Evolutionary conservation across 2,888 invertebrate species (phyloP).

Genomic region (Sicus ferrugineus): DNA sequence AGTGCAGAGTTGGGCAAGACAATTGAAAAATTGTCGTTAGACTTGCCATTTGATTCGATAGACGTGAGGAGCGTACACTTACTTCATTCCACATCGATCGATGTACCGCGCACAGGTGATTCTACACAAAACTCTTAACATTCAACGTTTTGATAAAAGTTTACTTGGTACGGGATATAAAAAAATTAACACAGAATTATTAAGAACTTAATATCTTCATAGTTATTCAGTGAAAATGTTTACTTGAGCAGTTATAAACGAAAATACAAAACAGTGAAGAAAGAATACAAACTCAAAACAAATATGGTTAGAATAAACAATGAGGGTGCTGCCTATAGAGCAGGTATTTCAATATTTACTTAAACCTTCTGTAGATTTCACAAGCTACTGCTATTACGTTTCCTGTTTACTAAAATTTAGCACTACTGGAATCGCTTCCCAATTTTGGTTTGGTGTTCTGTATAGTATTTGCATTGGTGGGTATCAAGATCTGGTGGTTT

Average conservation of each 20-base stretch:
- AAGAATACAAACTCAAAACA: background rate
- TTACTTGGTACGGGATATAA: too few species aligned
- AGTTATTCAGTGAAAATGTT: too few species aligned
- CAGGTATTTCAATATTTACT: constrained; percentile 7
- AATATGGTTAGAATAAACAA: constrained; percentile 10
- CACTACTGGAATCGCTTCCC: constrained; percentile 27
- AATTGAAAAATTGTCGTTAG: constrained; percentile 38
- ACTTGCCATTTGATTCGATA: constrained; percentile 22
- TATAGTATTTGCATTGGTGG: constrained; percentile 57
- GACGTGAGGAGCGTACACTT: constrained; percentile 10
- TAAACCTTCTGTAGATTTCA: background rate
- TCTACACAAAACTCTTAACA: too few species aligned
- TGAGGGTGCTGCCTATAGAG: background rate
- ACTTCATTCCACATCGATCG: too few species aligned
- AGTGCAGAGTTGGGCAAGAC: constrained; percentile 33
- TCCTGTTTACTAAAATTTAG: background rate
- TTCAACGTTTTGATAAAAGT: background rate
- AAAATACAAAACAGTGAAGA: too few species aligned
- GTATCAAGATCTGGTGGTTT: constrained; percentile 67
- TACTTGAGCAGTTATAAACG: too few species aligned
- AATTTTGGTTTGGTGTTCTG: constrained; percentile 47
- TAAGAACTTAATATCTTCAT: too few species aligned
- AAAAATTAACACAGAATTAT: too few species aligned
- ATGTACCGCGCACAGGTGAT: background rate
- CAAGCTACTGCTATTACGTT: too few species aligned